Percentiles rank a stretch among this genome's conserved stretches.
These are phyloP conservation scores for Eudiplozoon nipponicum DNA, from an alignment of 2,888 invertebrate genomes.

Conservation along the genomic window DNA sequence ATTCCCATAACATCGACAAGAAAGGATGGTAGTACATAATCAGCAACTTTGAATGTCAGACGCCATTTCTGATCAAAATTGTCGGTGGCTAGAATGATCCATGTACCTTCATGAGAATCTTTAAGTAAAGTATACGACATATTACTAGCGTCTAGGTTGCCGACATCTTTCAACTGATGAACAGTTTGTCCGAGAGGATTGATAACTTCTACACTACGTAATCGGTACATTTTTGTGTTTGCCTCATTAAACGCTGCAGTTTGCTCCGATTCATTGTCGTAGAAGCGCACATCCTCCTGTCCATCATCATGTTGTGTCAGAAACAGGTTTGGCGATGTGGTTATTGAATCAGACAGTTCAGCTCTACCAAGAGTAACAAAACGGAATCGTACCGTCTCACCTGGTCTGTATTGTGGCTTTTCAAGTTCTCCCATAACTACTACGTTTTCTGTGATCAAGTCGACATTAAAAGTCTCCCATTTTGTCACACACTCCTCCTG, in stretches of 20 bases:
- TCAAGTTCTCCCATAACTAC: constrained; percentile 21
- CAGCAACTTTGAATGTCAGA: constrained; percentile 1
- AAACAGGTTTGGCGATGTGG: neutral
- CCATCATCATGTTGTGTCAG: too few relatives aligned
- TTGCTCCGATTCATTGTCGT: neutral
- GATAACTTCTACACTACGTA: constrained; percentile 19
- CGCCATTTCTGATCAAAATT: constrained; percentile 1
- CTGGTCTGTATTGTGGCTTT: constrained; percentile 21
- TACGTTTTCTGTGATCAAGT: constrained; percentile 6
- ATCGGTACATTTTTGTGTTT: too few relatives aligned
- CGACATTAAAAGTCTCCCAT: neutral
- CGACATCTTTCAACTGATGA: constrained; percentile 20
- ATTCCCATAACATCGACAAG: constrained; percentile 6
- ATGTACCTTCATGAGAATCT: constrained; percentile 6
- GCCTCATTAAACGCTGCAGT: constrained; percentile 17
- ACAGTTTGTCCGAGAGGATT: constrained; percentile 20
- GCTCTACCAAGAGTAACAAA: constrained; percentile 10
- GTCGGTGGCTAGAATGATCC: constrained; percentile 7
- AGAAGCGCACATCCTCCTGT: too few relatives aligned
- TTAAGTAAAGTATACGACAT: constrained; percentile 3
- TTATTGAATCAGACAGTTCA: constrained; percentile 2
- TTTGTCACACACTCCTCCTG: too few relatives aligned
- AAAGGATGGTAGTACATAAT: constrained; percentile 12
- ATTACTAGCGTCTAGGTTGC: constrained; percentile 17
- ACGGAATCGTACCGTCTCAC: constrained; percentile 17